Percentiles rank a stretch among this genome's conserved stretches.
Evolutionary conservation across 1,140 invertebrate species (phyloP).

Genomic region (Zaprionus lachaisei): DNA sequence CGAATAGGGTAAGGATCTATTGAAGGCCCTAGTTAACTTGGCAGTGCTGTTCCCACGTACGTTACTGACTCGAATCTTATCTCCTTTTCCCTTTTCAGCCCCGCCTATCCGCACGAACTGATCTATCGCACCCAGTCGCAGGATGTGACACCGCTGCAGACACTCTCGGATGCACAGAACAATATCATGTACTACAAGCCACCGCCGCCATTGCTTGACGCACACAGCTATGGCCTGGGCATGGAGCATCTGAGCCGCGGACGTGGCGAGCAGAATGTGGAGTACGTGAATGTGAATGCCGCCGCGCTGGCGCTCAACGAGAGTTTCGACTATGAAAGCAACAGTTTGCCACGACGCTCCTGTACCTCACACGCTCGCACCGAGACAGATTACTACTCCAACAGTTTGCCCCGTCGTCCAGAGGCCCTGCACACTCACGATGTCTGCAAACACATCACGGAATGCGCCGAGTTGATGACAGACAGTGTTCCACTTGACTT

Average conservation of each 20-base stretch:
- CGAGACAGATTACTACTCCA: constrained; percentile 75
- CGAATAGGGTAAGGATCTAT: neutral
- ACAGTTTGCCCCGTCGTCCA: constrained; percentile 71
- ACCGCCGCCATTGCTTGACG: constrained; percentile 68
- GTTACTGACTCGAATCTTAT: neutral
- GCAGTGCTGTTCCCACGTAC: too few species aligned
- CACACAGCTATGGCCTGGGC: constrained; percentile 63
- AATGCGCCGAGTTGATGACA: constrained; percentile 72
- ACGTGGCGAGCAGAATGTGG: constrained; percentile 58
- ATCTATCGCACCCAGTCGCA: constrained; percentile 93
- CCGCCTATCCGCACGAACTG: constrained; percentile 88
- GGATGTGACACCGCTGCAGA: constrained; percentile 85
- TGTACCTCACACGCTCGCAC: constrained; percentile 72
- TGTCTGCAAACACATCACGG: constrained; percentile 77
- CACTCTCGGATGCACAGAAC: constrained; percentile 72
- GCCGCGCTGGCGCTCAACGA: constrained; percentile 68
- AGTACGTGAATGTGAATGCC: constrained; percentile 71
- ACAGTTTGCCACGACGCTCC: constrained; percentile 74
- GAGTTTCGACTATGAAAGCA: constrained; percentile 81
- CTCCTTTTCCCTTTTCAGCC: constrained; percentile 9
- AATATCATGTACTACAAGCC: constrained; percentile 81
- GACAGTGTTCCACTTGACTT: constrained; percentile 73
- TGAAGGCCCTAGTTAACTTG: too few species aligned
- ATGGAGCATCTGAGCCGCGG: constrained; percentile 65
- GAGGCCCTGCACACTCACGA: constrained; percentile 67